Base-by-base conservation (phyloP, 1,140 invertebrate genomes). In the Listronotus oregonensis region DNA sequence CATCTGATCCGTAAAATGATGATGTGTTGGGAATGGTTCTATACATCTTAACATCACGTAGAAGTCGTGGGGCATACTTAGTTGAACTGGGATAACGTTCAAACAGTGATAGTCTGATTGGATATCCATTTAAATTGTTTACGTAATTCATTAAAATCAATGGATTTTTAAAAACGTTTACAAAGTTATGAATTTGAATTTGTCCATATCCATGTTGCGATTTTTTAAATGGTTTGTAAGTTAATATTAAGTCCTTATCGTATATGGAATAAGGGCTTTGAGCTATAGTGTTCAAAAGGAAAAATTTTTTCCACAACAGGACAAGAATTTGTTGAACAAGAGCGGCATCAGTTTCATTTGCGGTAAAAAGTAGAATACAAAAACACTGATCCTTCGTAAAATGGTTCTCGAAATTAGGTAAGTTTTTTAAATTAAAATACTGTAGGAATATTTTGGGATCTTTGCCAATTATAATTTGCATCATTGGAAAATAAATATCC, bases 241-340 rank as follows among this genome's bases (percentile, higher is more conserved):
- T 60, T 9, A 61, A 32, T 40, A 65, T 18, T 17, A 11, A 49
- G 0, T 57, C 54, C 50, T 32, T 15, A 12, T 42, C 12, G 15
- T 65, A 14, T 42, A 8, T 3, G 0, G 55, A 50, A 39, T 44
- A 65, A 6, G 63, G 63, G 31, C 57, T 49, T 18, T 65, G 63
- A 11, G 42, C 63, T 3, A 65, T 9, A 4, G 50, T 47, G 39
- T 65, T 65, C 10, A 51, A n/a, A 9, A 65, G 57, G 9, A 44
- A 49, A 54, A 60, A 68, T 39, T 62, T 54, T 50, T 59, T 34
- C 69, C 69, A 71, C 32, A 70, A 34, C 18, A 39, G 43, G 42
- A 21, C 31, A 42, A 71, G 37, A n/a, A 68, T 40, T 15, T 60
- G 9, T 17, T 56, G 51, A 0, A 52, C 39, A 3, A 15, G 7